phyloP scores from a whole-genome alignment of 2,888 invertebrate genomes.

The Morpho achilles region DNA sequence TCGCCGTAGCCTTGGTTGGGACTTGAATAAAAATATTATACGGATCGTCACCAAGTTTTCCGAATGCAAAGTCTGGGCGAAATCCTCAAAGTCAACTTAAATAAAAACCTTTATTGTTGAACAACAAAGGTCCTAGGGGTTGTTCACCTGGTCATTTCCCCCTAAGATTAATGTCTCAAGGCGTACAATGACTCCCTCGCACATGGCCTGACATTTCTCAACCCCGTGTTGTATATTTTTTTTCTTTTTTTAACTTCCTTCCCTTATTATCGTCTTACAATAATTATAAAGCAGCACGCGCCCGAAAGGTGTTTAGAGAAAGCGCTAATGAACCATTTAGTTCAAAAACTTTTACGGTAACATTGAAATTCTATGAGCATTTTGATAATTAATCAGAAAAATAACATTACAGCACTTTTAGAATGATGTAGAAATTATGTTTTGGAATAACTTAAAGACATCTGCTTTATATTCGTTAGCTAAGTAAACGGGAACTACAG shows the following conservation, averaged over 20 bases:
- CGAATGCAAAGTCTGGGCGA: constrained; percentile 10
- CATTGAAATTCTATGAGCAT: constrained; percentile 23
- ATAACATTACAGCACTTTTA: not conserved
- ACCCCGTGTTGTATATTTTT: constrained; percentile 51
- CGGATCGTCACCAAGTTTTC: constrained; percentile 18
- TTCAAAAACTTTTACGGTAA: constrained; percentile 23
- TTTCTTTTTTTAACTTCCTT: constrained; percentile 58
- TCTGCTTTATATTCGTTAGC: constrained; percentile 8
- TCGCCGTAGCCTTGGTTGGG: constrained; percentile 34
- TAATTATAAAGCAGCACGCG: constrained; percentile 58
- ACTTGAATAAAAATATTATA: constrained; percentile 29
- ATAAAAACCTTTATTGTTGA: constrained; percentile 26
- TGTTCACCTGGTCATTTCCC: constrained; percentile 66
- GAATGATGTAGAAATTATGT: not conserved
- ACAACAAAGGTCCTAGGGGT: constrained; percentile 42
- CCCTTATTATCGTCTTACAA: constrained; percentile 58
- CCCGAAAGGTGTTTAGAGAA: constrained; percentile 71
- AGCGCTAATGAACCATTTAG: constrained; percentile 59
- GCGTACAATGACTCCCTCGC: constrained; percentile 65
- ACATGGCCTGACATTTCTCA: constrained; percentile 61
- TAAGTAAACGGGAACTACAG: not conserved
- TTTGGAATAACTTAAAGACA: constrained; percentile 5
- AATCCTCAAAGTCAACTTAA: constrained; percentile 27
- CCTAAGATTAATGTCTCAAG: constrained; percentile 71
- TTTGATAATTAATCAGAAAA: constrained; percentile 4